Base-by-base conservation (phyloP, 2,113 vertebrate genomes). In the Paraplagusia blochii region DNA sequence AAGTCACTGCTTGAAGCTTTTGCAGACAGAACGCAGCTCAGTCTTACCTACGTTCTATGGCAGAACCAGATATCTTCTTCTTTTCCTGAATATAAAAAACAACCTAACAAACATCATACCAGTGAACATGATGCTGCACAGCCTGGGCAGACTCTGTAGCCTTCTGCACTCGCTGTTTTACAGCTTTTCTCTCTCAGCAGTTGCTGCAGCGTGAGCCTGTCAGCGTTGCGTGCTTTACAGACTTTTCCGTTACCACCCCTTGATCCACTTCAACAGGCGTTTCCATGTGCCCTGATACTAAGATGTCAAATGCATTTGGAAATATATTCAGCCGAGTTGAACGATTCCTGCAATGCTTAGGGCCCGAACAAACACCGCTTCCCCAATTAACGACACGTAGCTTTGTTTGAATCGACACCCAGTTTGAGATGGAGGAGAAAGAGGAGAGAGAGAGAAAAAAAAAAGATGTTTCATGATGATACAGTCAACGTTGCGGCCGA, bases 381-480 rank as follows among this genome's bases (percentile, higher is more conserved):
- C 57, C 9, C 68, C 68, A 68, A 69, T 72, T 72, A 69, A 19
- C 58, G 65, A 38, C 38, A 10, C 52, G 53, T 16, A n/a, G 52
- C 38, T 12, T 66, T 15, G 10, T 73, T 77, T 61, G 18, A 69
- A 73, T 53, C 36, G 16, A 49, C 53, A 53, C 53, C 40, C 51
- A 47, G 50, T 53, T 50, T 63, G 55, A 63, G 58, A 43, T 48
- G 43, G 42, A 36, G 48, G 44, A 44, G 40, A 52, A 11, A 8
- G 18, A 57, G 60, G 72, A 40, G 36, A 15, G 40, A 35, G 53
- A n/a, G 4, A 1, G 7, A 1, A 5, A 8, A n/a, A n/a, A n/a
- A n/a, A n/a, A n/a, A n/a, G n/a, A n/a, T n/a, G n/a, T 69, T 68
- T 72, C 72, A 79, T 54, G 18, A 63, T 49, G 17, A 38, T 42